Base-by-base conservation (phyloP, 1,140 invertebrate species). In the Laupala kohalensis region DNA sequence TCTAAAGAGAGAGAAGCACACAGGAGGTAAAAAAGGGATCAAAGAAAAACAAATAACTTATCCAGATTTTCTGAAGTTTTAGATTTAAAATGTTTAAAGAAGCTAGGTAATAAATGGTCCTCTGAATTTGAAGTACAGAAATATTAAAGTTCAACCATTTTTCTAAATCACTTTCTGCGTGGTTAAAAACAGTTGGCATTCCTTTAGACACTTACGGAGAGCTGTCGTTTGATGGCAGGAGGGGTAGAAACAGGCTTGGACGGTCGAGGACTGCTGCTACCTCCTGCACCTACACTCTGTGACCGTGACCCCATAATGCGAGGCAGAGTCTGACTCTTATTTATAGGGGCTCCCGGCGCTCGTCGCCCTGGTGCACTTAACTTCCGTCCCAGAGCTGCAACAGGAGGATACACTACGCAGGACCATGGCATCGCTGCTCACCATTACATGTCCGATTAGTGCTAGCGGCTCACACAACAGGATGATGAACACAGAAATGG, bases 301-400 rank as follows among this genome's bases (percentile, higher is more conserved):
- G 84, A 82, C 19, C 88, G 88, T 4, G 91, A 88, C 23, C 91
- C 91, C 87, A 93, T 91, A 64, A 89, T 92, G 62, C 92, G 81
- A 0, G 92, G 92, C 67, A 94, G 80, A 12, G 92, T 94, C 81
- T 92, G 90, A 73, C 90, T 92, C 80, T 93, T 93, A 76, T 89
- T 90, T 63, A 89, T 81, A 23, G 82, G 83, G 5, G 85, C 83
- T 73, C 86, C 84, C 4, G 87, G 83, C 64, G 84, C 78, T 67
- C 89, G 83, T 75, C 89, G 88, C 15, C 87, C 86, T n/a, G 87
- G 85, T 68, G 90, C 85, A 15, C 87, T 89, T 65, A 92, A 79
- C 80, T 90, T 90, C 74, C 89, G 86, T 25, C 90, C 90, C 67
- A 89, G 88, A 69, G 87, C 89, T 90, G 73, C 28, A 79, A 76